phyloP scores from a whole-genome alignment of 2,888 invertebrate genomes.

The Noctua pronuba region DNA sequence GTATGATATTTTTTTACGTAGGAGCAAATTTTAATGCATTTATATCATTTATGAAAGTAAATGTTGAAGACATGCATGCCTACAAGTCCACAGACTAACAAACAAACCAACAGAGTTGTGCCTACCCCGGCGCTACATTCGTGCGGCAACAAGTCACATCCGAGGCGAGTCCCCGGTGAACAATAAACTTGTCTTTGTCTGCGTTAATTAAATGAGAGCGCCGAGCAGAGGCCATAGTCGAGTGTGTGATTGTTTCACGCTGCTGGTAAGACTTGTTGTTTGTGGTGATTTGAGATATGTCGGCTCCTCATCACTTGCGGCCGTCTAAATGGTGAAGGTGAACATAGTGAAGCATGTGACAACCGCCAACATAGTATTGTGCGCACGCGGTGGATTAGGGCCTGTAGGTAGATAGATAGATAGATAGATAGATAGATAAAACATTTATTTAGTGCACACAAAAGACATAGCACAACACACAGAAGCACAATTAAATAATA shows the following conservation, averaged over 20 bases:
- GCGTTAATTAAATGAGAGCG: conserved; percentile 45
- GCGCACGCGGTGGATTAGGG: background rate
- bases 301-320: background rate
- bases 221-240: conserved; percentile 10
- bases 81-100: background rate
- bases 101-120: background rate
- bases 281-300: background rate
- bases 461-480: too few species aligned
- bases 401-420: too few species aligned
- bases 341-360: background rate
- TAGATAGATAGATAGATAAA: too few species aligned
- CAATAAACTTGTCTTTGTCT: conserved; percentile 46
- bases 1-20: background rate
- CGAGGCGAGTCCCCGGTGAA: conserved; percentile 22
- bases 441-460: too few species aligned
- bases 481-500: too few species aligned
- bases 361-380: background rate
- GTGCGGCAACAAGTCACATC: conserved; percentile 42
- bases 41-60: background rate
- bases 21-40: background rate
- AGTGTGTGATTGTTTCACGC: conserved; percentile 21
- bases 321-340: background rate
- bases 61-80: background rate
- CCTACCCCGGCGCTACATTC: conserved; percentile 2
- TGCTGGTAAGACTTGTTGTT: background rate